Base-by-base conservation (phyloP, 2,888 invertebrate species). In the Mesorhabditis belari region DNA sequence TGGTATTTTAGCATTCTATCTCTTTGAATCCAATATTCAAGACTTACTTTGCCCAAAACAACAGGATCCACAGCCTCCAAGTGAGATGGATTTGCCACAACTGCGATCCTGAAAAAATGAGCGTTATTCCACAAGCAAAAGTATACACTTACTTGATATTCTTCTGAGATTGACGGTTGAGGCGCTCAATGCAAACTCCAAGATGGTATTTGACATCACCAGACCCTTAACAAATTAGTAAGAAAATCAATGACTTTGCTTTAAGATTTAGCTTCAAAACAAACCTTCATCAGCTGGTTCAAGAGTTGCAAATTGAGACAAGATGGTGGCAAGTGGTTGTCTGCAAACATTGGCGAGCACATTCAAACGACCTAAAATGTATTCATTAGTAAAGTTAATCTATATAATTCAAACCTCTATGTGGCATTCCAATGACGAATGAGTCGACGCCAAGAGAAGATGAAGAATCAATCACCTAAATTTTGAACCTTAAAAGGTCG, bases 391-490 rank as follows among this genome's bases (percentile, higher is more conserved):
- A n/a, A n/a, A n/a, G n/a, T n/a, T n/a, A n/a, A n/a, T n/a, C n/a
- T n/a, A n/a, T n/a, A n/a, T n/a, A n/a, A n/a, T n/a, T n/a, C n/a
- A n/a, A n/a, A n/a, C n/a, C 91, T 83, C 85, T 82, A 78, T 90
- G 89, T 55, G 89, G 88, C 89, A 90, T 89, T 54, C 88, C 98
- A 89, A 98, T 95, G 58, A 95, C 90, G 74, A 96, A 88, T 49
- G 92, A 94, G 82, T 96, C 96, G 0, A 96, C 94, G 0, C 98
- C 98, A 57, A 91, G 85, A 62, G 89, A 89, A 5, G 94, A 95
- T 23, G 94, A 94, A 57, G 89, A 89, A 83, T 98, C 98, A 80
- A 99, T 96, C 61, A 96, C 88, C 65, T 65, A 19, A 53, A 12
- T 58, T 9, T 21, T 17, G 29, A 12, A 35, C 59, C 26, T 52